Evolutionary conservation across 2,113 vertebrate genomes (phyloP), one percentile per base, ranked within the genome.

Genomic region (Rhinopomastus cyanomelas): DNA sequence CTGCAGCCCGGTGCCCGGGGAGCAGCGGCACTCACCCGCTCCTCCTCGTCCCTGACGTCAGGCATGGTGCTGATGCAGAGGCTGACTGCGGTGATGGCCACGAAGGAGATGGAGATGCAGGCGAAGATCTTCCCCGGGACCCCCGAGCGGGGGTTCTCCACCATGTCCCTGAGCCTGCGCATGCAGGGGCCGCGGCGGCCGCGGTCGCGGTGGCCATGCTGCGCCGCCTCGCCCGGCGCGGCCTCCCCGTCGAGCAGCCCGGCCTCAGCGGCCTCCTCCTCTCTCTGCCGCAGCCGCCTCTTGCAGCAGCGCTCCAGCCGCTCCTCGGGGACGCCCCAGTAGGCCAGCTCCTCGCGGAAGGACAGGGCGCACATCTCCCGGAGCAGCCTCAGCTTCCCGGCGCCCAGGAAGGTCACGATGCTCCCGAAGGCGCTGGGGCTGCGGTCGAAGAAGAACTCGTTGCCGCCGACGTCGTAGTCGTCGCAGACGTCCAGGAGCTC

Each of bases 61-160:
- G 99, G 99, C 99, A 99, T 99, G 95, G 99, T 99, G 97, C 99
- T 99, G 93, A 99, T 97, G 94, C 99, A 99, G 90, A 99, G 98
- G 84, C 98, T 99, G 79, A 99, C 98, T 3, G 99, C 98, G 3
- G 98, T 99, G 96, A 99, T 98, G 89, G 98, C 98, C 94, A 99
- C 99, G 94, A 99, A 99, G 64, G 98, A 91, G 87, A 99, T 91
- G 0, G 99, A 99, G 85, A 99, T 97, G 77, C 98, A 99, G 92
- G 99, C 99, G 76, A 99, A 99, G 95, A 99, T 98, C 97, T 99
- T 99, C 88, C 99, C 99, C 2, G 98, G 98, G 29, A 98, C 96
- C 19, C 99, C 99, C 1, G 99, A 99, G 95, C 98, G 98, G 17
- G 98, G 99, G 93, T 99, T 98, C 95, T 99, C 98, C 93, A 99